These are phyloP conservation scores for Xanthia togata DNA, from an alignment of 2,888 invertebrate genomes.

Conservation along the genomic window DNA sequence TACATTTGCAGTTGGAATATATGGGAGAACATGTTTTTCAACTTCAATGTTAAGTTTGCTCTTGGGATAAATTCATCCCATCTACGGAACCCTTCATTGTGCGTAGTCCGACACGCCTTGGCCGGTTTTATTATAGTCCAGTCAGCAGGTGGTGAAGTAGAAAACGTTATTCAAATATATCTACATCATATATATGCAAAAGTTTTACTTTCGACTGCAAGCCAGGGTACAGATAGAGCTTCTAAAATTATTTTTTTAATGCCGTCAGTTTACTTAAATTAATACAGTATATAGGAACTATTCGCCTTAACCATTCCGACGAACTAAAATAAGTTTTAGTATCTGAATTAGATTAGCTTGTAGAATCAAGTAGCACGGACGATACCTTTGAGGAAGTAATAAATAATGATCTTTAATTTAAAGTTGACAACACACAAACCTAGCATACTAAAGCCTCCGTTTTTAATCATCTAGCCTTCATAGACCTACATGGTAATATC, in stretches of 20 bases:
- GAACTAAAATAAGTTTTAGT: background rate
- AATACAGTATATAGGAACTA: background rate
- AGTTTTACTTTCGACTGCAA: background rate
- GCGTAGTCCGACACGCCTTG: too few species aligned
- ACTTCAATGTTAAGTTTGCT: too few species aligned
- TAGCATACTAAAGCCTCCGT: slow-evolving; percentile 28
- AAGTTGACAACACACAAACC: slow-evolving; percentile 5
- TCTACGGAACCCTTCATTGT: too few species aligned
- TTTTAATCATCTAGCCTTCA: slow-evolving; percentile 16
- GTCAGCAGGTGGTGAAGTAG: background rate
- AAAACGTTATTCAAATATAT: background rate
- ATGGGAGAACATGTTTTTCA: too few species aligned
- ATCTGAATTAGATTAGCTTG: background rate
- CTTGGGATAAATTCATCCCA: too few species aligned
- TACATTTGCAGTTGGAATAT: too few species aligned
- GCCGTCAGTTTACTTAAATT: background rate
- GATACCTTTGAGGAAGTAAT: background rate
- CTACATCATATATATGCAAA: background rate
- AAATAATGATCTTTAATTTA: slow-evolving; percentile 28
- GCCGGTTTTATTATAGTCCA: background rate
- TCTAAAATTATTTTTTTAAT: too few species aligned
- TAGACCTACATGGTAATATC: slow-evolving; percentile 2
- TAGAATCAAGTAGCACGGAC: background rate
- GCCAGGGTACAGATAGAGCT: background rate
- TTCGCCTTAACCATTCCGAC: too few species aligned